Evolutionary conservation across 2,888 invertebrate species (phyloP).

Genomic region (Diogma glabrata): DNA sequence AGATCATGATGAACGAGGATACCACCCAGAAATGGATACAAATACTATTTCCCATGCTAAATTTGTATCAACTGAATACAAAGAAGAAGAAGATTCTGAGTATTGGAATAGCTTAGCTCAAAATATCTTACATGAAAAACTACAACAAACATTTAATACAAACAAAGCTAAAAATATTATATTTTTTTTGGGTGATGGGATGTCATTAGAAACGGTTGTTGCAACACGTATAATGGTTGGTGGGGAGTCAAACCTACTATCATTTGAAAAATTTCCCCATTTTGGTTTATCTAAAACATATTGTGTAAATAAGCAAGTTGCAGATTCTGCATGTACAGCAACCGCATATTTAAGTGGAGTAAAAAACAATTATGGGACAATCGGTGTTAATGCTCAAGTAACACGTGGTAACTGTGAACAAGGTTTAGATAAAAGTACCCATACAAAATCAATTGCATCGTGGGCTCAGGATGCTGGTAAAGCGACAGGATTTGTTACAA

Average conservation of each 20-base stretch:
- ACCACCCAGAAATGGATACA: too few species aligned
- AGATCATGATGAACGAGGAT: too few species aligned
- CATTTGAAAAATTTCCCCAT: conserved; percentile 52
- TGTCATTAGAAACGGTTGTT: conserved; percentile 59
- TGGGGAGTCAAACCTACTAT: conserved; percentile 47
- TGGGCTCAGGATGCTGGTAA: conserved; percentile 57
- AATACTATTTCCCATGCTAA: too few species aligned
- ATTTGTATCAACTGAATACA: too few species aligned
- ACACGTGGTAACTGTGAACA: conserved; percentile 48
- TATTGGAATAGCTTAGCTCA: conserved; percentile 34
- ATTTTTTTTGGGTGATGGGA: conserved; percentile 63
- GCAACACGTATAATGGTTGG: conserved; percentile 51
- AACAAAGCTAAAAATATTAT: conserved; percentile 47
- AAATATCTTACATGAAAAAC: conserved; percentile 25
- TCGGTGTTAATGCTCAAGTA: conserved; percentile 61
- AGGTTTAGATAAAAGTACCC: conserved; percentile 42
- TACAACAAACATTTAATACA: conserved; percentile 19
- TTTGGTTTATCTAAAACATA: conserved; percentile 50
- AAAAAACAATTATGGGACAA: conserved; percentile 61
- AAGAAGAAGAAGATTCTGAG: conserved; percentile 11
- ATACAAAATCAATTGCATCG: conserved; percentile 51
- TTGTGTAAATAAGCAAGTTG: conserved; percentile 63
- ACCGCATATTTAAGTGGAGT: conserved; percentile 71
- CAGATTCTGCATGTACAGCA: conserved; percentile 74
- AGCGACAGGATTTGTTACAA: conserved; percentile 37